Evolutionary conservation across 1,140 invertebrate species (phyloP).

Genomic region (Chironomus striatipennis): DNA sequence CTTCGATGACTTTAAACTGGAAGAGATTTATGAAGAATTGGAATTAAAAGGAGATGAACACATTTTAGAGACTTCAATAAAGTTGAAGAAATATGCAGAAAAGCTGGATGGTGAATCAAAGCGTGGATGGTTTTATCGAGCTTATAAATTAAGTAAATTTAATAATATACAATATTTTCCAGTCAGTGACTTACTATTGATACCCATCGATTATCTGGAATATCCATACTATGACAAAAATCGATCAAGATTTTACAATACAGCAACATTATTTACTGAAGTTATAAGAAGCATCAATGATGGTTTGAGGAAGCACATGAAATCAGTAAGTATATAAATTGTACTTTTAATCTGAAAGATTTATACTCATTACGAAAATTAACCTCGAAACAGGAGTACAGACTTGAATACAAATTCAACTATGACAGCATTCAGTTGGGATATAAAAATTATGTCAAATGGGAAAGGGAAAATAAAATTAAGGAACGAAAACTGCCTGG

Average conservation of each 20-base stretch:
- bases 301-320: neutral
- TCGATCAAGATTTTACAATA: slow-evolving; percentile 3
- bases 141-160: neutral
- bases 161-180: neutral
- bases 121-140: neutral
- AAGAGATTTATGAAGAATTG: neutral
- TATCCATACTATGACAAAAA: neutral
- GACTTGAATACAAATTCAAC: neutral
- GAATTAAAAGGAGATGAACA: neutral
- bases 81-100: neutral
- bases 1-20: neutral
- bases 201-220: neutral
- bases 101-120: neutral
- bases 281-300: neutral
- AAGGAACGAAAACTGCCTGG: neutral
- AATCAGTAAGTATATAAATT: neutral
- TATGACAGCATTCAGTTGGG: neutral
- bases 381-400: neutral
- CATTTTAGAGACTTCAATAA: neutral
- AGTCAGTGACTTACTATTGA: neutral
- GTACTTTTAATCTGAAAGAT: neutral
- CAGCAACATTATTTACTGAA: neutral
- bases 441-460: slow-evolving; percentile 10
- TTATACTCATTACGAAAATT: neutral
- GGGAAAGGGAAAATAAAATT: neutral